Conservation (phyloP, 2,113 vertebrate species). For the Scytalopus superciliaris region DNA sequence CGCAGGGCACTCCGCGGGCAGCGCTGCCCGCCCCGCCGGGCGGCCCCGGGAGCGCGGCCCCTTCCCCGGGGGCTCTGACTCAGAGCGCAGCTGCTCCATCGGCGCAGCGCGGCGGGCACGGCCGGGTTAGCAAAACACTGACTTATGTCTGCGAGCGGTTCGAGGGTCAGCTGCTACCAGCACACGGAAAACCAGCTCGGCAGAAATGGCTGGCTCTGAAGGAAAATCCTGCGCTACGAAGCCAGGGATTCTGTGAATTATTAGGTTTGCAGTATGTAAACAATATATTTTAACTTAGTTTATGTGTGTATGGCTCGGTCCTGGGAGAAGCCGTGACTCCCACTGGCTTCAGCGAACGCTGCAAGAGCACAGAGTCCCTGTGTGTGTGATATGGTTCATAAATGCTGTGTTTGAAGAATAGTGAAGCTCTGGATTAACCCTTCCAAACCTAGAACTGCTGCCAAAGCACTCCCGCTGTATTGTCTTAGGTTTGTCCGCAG, state of each 20-base stretch:
- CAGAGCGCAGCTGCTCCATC: background rate
- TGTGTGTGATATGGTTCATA: background rate
- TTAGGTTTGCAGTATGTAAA: background rate
- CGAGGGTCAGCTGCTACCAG: conserved; percentile 47
- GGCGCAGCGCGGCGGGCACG: conserved; percentile 11
- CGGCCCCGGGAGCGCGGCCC: too few species aligned
- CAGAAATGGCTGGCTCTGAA: background rate
- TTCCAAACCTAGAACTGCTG: background rate
- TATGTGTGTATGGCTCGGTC: background rate
- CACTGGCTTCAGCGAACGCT: background rate
- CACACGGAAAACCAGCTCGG: background rate
- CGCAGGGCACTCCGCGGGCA: too few species aligned
- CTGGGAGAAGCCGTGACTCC: background rate
- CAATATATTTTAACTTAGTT: background rate
- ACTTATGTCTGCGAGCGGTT: conserved; percentile 1
- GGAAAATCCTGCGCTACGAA: background rate
- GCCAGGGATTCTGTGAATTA: background rate
- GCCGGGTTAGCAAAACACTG: conserved; percentile 51
- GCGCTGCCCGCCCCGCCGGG: too few species aligned
- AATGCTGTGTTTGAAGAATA: background rate
- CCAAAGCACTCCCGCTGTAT: background rate
- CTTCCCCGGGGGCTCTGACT: background rate
- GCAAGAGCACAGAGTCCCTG: background rate
- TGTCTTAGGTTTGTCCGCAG: fast-evolving
- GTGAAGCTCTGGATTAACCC: background rate